A percentile compares a stretch with the other conserved stretches of the same genome.
phyloP scores from a whole-genome alignment of 2,113 vertebrate species.

The Paradoxurus hermaphroditus region DNA sequence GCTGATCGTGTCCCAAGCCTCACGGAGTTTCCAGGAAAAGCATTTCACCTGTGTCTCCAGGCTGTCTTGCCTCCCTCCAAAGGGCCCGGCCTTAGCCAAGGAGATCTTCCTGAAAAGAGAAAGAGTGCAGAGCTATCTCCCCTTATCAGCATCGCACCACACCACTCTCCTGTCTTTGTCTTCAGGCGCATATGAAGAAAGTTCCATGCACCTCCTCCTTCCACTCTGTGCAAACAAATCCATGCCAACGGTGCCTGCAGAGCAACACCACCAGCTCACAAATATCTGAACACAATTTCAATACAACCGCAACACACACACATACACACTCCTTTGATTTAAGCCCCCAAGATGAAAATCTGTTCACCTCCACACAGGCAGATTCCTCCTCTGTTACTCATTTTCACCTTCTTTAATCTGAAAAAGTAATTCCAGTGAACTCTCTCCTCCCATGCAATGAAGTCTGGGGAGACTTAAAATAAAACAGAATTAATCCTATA shows the following conservation, averaged over 20 bases:
- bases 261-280: neutral
- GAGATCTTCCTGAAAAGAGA: neutral
- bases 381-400: neutral
- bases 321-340: neutral
- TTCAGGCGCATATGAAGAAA: neutral
- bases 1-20: no score
- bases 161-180: neutral
- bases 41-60: neutral
- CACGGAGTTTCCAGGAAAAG: neutral
- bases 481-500: neutral
- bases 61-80: neutral
- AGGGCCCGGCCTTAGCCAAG: neutral
- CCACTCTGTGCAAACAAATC: neutral
- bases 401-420: neutral
- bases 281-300: neutral
- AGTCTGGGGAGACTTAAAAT: neutral
- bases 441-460: neutral
- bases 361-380: neutral
- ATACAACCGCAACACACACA: neutral
- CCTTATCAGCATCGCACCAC: rapidly evolving
- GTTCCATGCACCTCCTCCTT: neutral
- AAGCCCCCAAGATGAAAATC: neutral
- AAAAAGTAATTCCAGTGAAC: neutral
- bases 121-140: neutral
- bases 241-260: neutral